Percentiles rank a stretch among this genome's conserved stretches.
phyloP scores from a whole-genome alignment of 2,113 vertebrate species.

The Oreochromis niloticus region DNA sequence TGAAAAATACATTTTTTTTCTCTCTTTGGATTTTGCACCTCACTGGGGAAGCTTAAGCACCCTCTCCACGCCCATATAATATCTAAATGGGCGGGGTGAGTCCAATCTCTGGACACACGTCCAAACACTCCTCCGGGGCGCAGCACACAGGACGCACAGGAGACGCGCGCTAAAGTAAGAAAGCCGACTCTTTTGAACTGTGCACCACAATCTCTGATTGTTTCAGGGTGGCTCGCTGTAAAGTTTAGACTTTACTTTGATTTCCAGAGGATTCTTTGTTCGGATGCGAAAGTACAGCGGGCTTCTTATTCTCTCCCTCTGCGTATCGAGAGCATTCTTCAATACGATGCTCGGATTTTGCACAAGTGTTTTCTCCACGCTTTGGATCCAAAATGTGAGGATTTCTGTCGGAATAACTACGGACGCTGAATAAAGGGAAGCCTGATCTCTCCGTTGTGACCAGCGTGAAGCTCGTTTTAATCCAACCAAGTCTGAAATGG shows the following conservation, averaged over 20 bases:
- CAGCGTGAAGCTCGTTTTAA: neutral
- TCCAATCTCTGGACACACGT: neutral
- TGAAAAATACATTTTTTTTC: fast-evolving
- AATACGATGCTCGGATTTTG: conserved; percentile 4
- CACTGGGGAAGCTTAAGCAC: neutral
- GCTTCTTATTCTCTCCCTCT: neutral
- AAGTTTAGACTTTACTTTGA: neutral
- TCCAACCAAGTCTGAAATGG: conserved; percentile 21
- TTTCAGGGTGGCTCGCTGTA: neutral
- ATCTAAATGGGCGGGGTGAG: neutral
- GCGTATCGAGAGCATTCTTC: neutral
- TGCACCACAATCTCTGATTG: neutral
- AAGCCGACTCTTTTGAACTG: neutral
- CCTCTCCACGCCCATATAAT: conserved; percentile 41
- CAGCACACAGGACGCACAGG: conserved; percentile 1
- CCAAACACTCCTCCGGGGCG: conserved; percentile 19
- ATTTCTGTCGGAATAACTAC: conserved; percentile 13
- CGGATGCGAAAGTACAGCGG: fast-evolving
- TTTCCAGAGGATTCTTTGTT: neutral
- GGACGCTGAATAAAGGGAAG: conserved; percentile 12
- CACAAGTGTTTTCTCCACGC: neutral
- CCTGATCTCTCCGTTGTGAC: neutral
- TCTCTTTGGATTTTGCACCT: neutral
- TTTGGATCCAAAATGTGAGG: conserved; percentile 30
- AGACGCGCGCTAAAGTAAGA: conserved; percentile 2